Percentiles rank a stretch among this genome's conserved stretches.
These are phyloP conservation scores for Neolamprologus toae DNA, from an alignment of 2,113 vertebrate genomes.

Conservation along the genomic window DNA sequence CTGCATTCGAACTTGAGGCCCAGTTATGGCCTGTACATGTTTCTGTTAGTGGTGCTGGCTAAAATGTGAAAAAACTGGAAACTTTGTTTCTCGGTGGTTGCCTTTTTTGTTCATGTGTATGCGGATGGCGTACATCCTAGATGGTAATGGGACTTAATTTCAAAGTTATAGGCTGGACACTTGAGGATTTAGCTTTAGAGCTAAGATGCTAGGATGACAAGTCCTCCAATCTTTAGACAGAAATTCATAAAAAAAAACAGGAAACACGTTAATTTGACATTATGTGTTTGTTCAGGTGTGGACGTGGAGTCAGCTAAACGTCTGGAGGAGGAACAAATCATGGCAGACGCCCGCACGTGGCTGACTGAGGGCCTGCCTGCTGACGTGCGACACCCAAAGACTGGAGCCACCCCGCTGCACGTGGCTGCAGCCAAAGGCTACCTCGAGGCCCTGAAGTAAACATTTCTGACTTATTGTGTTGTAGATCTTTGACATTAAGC, in stretches of 20 bases:
- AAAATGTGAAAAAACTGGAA: neutral
- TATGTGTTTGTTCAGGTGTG: constrained; percentile 64
- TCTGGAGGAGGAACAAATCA: constrained; percentile 87
- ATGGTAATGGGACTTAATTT: neutral
- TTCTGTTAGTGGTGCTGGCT: neutral
- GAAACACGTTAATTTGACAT: neutral
- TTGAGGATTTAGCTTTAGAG: neutral
- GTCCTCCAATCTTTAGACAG: neutral
- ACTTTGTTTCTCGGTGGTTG: neutral
- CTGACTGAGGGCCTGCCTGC: constrained; percentile 79
- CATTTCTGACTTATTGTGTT: neutral
- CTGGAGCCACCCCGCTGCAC: constrained; percentile 87
- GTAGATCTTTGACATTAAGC: neutral
- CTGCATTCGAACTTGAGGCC: rapidly evolving
- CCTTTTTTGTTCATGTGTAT: neutral
- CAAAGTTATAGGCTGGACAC: neutral
- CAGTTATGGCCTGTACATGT: rapidly evolving
- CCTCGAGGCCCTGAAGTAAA: constrained; percentile 89
- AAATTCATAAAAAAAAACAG: neutral
- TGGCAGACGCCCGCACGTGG: constrained; percentile 85
- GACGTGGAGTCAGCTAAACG: constrained; percentile 84
- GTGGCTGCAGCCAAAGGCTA: constrained; percentile 95
- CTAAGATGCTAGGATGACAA: neutral
- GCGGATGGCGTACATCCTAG: rapidly evolving
- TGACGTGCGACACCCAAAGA: constrained; percentile 76